Conservation (phyloP, 2,113 vertebrate species). For the Mustela nigripes region DNA sequence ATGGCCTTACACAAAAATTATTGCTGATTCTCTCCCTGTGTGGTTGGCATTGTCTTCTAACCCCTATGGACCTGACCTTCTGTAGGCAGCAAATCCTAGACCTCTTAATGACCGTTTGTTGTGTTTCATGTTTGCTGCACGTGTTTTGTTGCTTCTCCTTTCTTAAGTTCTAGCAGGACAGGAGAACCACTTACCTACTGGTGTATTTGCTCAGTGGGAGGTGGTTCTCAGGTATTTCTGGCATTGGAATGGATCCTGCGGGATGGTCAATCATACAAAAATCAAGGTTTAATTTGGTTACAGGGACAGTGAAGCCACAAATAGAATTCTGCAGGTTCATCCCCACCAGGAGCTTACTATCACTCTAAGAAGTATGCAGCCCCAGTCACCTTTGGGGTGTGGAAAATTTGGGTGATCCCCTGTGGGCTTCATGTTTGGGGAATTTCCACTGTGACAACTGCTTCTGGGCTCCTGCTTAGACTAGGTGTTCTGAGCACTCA, state of each 20-base stretch:
- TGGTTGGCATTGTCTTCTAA: background rate
- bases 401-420: slow-evolving; percentile 60
- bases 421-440: background rate
- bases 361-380: background rate
- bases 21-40: background rate
- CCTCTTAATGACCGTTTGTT: background rate
- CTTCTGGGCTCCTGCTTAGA: background rate
- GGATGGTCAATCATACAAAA: background rate
- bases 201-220: background rate
- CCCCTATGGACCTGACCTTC: background rate
- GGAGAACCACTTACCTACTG: background rate
- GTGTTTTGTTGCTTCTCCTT: background rate
- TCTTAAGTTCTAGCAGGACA: background rate
- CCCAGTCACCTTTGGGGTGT: background rate
- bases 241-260: background rate
- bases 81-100: background rate
- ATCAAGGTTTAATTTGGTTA: slow-evolving; percentile 36
- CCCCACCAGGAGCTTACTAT: background rate
- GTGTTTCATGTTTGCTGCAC: background rate
- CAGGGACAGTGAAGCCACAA: slow-evolving; percentile 11
- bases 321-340: slow-evolving; percentile 9
- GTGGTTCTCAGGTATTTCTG: slow-evolving; percentile 16
- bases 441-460: slow-evolving; percentile 65
- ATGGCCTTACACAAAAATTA: background rate
- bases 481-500: background rate